Conservation (phyloP, 2,113 vertebrate genomes). For the Bungarus multicinctus region DNA sequence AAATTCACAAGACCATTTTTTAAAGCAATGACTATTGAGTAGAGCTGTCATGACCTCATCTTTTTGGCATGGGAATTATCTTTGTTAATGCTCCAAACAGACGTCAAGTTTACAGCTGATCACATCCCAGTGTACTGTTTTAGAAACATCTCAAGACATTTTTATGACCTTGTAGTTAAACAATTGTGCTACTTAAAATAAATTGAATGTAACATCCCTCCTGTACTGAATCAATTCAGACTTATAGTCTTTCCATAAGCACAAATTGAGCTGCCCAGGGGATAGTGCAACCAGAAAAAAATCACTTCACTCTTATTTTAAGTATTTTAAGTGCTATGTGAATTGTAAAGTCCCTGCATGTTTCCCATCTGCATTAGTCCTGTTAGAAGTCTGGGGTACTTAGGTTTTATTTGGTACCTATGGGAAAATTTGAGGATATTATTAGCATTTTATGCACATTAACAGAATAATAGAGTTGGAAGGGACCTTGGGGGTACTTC, state of each 20-base stretch:
- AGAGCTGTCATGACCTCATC: neutral
- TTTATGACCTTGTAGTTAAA: neutral
- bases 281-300: neutral
- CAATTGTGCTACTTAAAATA: neutral
- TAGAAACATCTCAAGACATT: neutral
- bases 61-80: neutral
- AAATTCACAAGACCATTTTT: neutral
- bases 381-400: neutral
- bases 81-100: neutral
- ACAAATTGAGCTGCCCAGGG: neutral
- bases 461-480: neutral
- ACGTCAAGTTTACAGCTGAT: neutral
- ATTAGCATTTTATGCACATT: neutral
- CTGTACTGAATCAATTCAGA: neutral
- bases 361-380: neutral
- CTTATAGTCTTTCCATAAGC: neutral
- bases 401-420: neutral
- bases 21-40: neutral
- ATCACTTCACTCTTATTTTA: neutral
- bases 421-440: neutral
- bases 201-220: neutral
- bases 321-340: neutral
- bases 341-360: neutral
- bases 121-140: neutral
- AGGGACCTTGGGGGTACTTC: neutral